Percentiles rank a stretch among this genome's conserved stretches.
Evolutionary conservation across 2,888 invertebrate species (phyloP).

Genomic region (Aphodius granarius): DNA sequence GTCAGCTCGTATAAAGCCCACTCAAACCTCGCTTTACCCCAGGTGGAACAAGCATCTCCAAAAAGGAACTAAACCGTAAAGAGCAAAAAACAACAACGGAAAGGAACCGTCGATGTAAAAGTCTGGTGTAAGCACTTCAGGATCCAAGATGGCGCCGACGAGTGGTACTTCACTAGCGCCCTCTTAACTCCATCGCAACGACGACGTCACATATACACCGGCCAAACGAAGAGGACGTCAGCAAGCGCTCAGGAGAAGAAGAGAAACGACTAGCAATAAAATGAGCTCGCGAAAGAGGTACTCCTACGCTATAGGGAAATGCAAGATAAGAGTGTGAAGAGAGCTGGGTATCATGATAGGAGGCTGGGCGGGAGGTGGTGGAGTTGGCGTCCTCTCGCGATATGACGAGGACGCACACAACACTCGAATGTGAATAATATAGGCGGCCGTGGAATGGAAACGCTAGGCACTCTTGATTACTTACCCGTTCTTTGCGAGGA

Average conservation of each 20-base stretch:
- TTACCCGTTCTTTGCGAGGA: not conserved
- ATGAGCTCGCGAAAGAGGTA: not conserved
- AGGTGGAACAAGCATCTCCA: not conserved
- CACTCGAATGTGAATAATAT: slow-evolving; percentile 16
- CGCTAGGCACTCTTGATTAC: slow-evolving; percentile 16
- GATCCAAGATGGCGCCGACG: not conserved
- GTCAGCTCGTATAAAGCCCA: not conserved
- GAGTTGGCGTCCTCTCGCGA: not conserved
- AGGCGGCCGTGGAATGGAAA: slow-evolving; percentile 10
- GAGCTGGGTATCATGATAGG: not conserved
- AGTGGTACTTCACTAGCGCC: not conserved
- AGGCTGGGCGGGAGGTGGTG: not conserved
- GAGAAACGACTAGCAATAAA: not conserved
- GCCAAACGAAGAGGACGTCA: not conserved
- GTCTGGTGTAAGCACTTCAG: not conserved
- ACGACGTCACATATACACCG: not conserved
- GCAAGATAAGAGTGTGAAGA: not conserved
- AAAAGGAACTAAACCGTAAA: not conserved
- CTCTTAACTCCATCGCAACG: not conserved
- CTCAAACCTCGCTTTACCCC: not conserved
- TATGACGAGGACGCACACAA: slow-evolving; percentile 9
- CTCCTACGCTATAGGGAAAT: not conserved
- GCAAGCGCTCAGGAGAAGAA: not conserved
- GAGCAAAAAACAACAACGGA: not conserved
- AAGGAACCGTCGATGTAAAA: not conserved